Conservation (phyloP, 2,888 invertebrate species). For the Mythimna impura region DNA sequence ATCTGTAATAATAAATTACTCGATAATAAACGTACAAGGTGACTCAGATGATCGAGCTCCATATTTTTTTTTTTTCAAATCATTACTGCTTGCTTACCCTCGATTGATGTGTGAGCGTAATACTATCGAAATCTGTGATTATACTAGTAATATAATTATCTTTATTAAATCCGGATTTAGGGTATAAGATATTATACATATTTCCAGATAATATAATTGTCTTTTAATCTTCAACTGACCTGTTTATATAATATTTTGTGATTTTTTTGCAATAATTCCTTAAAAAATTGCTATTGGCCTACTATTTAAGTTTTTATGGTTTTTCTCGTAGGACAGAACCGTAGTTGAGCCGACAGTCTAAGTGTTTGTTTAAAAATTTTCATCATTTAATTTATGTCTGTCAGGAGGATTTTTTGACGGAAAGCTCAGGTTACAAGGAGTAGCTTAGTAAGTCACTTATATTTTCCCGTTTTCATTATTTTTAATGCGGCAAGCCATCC, state of each 20-base stretch:
- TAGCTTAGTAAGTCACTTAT: too few relatives aligned
- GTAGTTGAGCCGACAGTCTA: too few relatives aligned
- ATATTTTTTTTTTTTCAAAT: constrained; percentile 6
- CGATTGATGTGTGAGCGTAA: background rate
- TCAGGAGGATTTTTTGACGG: background rate
- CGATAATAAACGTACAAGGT: constrained; percentile 24
- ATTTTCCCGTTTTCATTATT: too few relatives aligned
- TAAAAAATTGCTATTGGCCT: background rate
- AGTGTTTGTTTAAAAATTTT: background rate
- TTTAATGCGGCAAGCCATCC: too few relatives aligned
- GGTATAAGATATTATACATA: background rate
- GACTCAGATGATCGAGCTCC: background rate
- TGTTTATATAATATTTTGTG: background rate
- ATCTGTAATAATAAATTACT: constrained; percentile 30
- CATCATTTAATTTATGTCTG: background rate
- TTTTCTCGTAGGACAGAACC: too few relatives aligned
- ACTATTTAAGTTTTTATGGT: background rate
- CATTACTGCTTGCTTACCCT: background rate
- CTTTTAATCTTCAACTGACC: background rate
- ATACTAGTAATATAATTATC: constrained; percentile 1
- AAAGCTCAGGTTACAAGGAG: too few relatives aligned
- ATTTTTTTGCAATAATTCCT: background rate
- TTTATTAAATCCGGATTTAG: background rate
- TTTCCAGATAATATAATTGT: background rate
- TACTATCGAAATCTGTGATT: background rate